Base-by-base conservation (phyloP, 2,797 vertebrate genomes). In the Lindbergichthys nudifrons region DNA sequence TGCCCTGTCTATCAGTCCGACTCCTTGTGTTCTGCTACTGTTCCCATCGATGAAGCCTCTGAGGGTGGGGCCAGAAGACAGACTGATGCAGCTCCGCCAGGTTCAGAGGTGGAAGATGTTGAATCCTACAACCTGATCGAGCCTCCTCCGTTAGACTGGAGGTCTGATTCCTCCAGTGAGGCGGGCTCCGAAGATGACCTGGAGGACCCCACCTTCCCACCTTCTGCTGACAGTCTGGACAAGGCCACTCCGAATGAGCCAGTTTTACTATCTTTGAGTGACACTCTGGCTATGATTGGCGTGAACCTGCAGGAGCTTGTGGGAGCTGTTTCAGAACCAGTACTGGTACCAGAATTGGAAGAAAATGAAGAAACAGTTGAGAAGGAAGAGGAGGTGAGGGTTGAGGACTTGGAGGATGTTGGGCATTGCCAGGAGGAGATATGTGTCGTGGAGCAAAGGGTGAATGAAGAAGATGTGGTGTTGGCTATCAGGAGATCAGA, bases 91-190 rank as follows among this genome's bases (percentile, higher is more conserved):
- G 26, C 77, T 39, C 42, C 6, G 5, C 30, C 68, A n/a, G 72
- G 66, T 41, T 74, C 84, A 12, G 88, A 77, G 16, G 59, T 71
- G 13, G 89, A 91, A 54, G 93, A 95, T 54, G 70, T 93, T 79
- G 94, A 94, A 39, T 81, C 77, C 14, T 95, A 89, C 83, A 89
- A 84, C 59, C 70, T 62, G 8, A 92, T 93, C 0, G 94, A 95
- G 65, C 95, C 95, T 58, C 95, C 95, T 73, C 95, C 94, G 0
- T 83, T 96, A 72, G 95, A 96, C 86, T 96, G 95, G 95, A 93
- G 87, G 81, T 95, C 94, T 0, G 95, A 95, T 50, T 94, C 93
- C 21, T 96, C 95, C 30, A 94, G 92, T 23, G 94, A 95, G 14
- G 61, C 36, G 0, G 88, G 75, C 46, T 90, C 92, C 0, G 78